These are phyloP conservation scores for Candidula unifasciata DNA, from an alignment of 2,888 invertebrate genomes.

Conservation along the genomic window DNA sequence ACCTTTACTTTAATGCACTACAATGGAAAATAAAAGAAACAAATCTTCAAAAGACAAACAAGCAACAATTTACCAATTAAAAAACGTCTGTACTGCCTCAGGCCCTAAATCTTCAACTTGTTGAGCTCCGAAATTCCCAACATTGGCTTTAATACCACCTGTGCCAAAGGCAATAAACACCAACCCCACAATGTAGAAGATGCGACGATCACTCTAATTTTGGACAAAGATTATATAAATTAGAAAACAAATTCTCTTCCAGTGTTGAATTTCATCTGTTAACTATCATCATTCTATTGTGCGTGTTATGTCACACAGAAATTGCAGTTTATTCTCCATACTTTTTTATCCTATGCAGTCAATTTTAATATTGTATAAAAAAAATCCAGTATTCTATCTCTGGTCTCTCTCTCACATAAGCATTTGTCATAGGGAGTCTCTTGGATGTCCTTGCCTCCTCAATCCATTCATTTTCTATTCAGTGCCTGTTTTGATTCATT, in stretches of 20 bases:
- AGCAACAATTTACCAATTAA: slow-evolving; percentile 68
- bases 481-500: too few relatives aligned
- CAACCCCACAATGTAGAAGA: slow-evolving; percentile 66
- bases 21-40: neutral
- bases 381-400: too few relatives aligned
- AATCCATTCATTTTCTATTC: too few relatives aligned
- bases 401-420: too few relatives aligned
- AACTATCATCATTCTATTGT: too few relatives aligned
- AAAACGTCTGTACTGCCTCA: slow-evolving; percentile 70
- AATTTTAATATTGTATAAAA: too few relatives aligned
- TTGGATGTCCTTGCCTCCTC: too few relatives aligned
- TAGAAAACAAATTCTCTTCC: neutral
- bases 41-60: neutral
- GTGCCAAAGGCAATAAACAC: slow-evolving; percentile 71
- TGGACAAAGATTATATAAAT: neutral
- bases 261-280: neutral
- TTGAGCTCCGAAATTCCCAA: slow-evolving; percentile 75
- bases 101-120: slow-evolving; percentile 70
- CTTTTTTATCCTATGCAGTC: too few relatives aligned
- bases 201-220: slow-evolving; percentile 62
- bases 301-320: too few relatives aligned
- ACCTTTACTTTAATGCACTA: too few relatives aligned
- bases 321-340: too few relatives aligned
- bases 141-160: slow-evolving; percentile 75
- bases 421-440: too few relatives aligned